These are phyloP conservation scores for Trichomycterus rosablanca DNA, from an alignment of 2,113 vertebrate genomes.

Conservation along the genomic window DNA sequence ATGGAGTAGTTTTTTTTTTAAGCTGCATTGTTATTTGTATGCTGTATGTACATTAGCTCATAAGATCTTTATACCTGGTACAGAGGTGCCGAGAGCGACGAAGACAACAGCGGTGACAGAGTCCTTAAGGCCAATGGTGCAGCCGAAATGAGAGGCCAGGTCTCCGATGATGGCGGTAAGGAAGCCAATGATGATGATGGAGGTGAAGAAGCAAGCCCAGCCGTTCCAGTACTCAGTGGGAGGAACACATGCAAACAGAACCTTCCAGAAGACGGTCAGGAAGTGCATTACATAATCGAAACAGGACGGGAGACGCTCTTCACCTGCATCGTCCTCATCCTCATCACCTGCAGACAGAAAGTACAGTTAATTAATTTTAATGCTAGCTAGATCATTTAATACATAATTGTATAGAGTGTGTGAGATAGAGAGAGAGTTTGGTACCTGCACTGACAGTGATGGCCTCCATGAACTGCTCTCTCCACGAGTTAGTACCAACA, in stretches of 20 bases:
- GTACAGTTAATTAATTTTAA: background rate
- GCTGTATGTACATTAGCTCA: background rate
- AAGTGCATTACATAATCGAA: conserved; percentile 99
- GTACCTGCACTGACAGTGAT: conserved; percentile 88
- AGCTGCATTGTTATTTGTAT: too few relatives aligned
- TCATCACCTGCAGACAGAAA: conserved; percentile 69
- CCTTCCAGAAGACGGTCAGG: conserved; percentile 98
- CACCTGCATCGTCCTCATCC: conserved; percentile 90
- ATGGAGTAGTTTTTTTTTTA: too few relatives aligned
- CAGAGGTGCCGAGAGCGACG: conserved; percentile 91
- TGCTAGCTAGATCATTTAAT: too few relatives aligned
- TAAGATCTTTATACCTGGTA: conserved; percentile 91
- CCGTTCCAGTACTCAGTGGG: conserved; percentile 93
- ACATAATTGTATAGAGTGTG: background rate
- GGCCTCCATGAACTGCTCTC: conserved; percentile 95
- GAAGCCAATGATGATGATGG: conserved; percentile 91
- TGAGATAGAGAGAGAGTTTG: conserved; percentile 1
- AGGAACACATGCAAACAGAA: conserved; percentile 93
- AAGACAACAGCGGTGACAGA: conserved; percentile 94
- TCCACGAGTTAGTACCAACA: conserved; percentile 95
- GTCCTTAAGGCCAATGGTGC: conserved; percentile 98
- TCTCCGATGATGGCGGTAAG: conserved; percentile 93
- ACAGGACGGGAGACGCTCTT: conserved; percentile 92
- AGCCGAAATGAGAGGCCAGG: conserved; percentile 95
- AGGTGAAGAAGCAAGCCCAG: conserved; percentile 91